These are phyloP conservation scores for Saccopteryx leptura DNA, from an alignment of 2,113 vertebrate species.

Conservation along the genomic window DNA sequence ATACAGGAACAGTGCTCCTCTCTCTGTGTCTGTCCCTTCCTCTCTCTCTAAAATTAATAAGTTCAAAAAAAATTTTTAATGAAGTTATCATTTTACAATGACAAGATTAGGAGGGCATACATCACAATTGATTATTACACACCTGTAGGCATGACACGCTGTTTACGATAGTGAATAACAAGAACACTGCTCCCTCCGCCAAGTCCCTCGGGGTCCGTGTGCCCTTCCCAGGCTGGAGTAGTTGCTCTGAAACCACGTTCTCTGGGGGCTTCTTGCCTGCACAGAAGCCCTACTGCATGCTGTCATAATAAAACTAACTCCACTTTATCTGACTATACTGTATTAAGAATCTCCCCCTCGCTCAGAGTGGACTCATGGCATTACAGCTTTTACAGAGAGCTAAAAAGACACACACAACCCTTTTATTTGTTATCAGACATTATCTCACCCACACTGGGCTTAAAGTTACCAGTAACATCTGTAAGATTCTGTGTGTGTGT, in stretches of 20 bases:
- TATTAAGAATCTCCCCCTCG: neutral
- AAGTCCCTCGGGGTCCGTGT: fast-evolving
- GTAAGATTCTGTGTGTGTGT: neutral
- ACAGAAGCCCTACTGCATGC: neutral
- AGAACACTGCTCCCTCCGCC: neutral
- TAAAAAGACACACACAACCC: constrained; percentile 1
- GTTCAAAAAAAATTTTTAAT: too few species aligned
- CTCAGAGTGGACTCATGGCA: neutral
- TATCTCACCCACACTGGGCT: constrained; percentile 22
- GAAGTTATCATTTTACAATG: neutral
- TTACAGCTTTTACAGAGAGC: constrained; percentile 2
- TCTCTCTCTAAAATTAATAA: too few species aligned
- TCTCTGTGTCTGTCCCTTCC: too few species aligned
- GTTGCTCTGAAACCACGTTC: neutral
- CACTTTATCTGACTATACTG: constrained; percentile 50
- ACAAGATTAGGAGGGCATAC: neutral
- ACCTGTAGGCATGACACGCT: neutral
- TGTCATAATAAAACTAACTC: constrained; percentile 38
- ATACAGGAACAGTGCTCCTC: too few species aligned
- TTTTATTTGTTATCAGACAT: constrained; percentile 66
- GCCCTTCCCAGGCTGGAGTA: neutral
- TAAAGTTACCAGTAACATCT: constrained; percentile 56
- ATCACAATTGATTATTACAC: neutral
- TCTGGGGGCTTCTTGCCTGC: neutral
- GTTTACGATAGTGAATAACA: neutral